A percentile compares a stretch with the other conserved stretches of the same genome.
phyloP scores from a whole-genome alignment of 2,113 vertebrate genomes.

The Lophochroa leadbeateri region DNA sequence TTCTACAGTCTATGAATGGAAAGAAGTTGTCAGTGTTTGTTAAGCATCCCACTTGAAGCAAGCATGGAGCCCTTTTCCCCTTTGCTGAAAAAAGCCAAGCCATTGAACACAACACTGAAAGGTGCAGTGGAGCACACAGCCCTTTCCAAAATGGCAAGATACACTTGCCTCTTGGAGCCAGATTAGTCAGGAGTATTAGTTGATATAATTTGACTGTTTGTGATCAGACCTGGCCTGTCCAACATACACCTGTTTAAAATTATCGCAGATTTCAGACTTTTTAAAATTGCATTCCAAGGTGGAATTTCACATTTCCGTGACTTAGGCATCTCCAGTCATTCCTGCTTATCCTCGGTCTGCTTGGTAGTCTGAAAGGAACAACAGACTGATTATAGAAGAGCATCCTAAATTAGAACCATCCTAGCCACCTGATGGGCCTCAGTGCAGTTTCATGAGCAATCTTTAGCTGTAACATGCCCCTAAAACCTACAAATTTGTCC shows the following conservation, averaged over 20 bases:
- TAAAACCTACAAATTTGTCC: not conserved
- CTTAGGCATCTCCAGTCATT: not conserved
- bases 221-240: not conserved
- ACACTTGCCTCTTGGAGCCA: not conserved
- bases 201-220: not conserved
- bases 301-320: not conserved
- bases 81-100: not conserved
- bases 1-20: not conserved
- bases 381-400: not conserved
- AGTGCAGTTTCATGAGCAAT: not conserved
- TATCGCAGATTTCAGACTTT: not conserved
- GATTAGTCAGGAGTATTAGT: not conserved
- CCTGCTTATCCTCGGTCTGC: not conserved
- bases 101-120: not conserved
- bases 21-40: not conserved
- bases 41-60: not conserved
- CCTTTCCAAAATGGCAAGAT: not conserved
- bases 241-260: not conserved
- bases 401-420: not conserved
- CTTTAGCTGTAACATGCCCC: not conserved
- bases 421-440: not conserved
- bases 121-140: not conserved
- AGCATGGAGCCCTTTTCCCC: fast-evolving
- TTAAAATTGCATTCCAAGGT: not conserved
- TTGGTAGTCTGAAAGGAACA: not conserved